phyloP scores from a whole-genome alignment of 2,888 invertebrate genomes.

The Drosophila melanocephala region DNA sequence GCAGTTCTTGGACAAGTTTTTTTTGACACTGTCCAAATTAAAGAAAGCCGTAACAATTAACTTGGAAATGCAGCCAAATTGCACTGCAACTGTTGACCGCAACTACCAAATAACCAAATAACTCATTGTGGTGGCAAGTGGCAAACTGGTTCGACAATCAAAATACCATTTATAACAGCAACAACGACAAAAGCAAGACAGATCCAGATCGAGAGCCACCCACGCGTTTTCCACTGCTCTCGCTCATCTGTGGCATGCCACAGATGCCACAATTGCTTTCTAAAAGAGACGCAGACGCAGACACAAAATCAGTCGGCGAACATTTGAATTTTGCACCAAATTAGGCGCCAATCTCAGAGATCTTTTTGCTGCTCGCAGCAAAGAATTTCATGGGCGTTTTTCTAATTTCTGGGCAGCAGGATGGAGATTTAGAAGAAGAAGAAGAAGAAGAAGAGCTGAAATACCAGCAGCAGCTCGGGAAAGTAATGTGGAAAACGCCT shows the following conservation, averaged over 20 bases:
- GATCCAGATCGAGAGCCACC: constrained; percentile 48
- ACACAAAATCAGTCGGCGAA: constrained; percentile 45
- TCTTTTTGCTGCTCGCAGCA: constrained; percentile 12
- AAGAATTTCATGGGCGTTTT: constrained; percentile 79
- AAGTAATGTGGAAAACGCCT: constrained; percentile 79
- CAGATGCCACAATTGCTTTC: constrained; percentile 73
- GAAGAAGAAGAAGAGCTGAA: constrained; percentile 26
- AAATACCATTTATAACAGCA: constrained; percentile 72
- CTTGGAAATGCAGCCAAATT: constrained; percentile 25
- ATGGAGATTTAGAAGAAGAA: constrained; percentile 16
- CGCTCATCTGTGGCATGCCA: constrained; percentile 43
- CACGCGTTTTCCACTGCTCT: constrained; percentile 44
- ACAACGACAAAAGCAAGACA: constrained; percentile 16
- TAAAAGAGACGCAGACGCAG: constrained; percentile 49
- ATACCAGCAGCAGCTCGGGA: constrained; percentile 50
- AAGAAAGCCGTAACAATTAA: constrained; percentile 49
- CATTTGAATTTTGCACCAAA: constrained; percentile 78
- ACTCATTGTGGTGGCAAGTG: constrained; percentile 33
- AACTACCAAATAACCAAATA: constrained; percentile 46
- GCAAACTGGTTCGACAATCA: constrained; percentile 73
- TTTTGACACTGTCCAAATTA: constrained; percentile 29
- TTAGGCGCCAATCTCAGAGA: constrained; percentile 73
- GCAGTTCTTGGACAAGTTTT: constrained; percentile 3
- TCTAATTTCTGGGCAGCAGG: constrained; percentile 69
- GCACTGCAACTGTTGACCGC: constrained; percentile 24